Evolutionary conservation across 2,888 invertebrate species (phyloP), one percentile per base, ranked within the genome.

Genomic region (Tolmerus cingulatus): DNA sequence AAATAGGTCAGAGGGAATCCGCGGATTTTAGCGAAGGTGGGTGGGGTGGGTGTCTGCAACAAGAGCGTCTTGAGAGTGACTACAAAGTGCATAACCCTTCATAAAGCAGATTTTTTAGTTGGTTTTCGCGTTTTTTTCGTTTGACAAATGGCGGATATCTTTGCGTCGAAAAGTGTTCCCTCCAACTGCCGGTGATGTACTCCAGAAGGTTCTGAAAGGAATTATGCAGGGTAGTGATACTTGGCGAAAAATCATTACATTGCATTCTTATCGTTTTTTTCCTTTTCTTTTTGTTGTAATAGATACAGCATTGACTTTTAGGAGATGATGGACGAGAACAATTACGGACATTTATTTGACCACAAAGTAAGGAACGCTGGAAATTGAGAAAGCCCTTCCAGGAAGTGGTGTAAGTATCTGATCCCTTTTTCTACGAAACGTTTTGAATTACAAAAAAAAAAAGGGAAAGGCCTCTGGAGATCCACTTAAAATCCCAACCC

Each of bases 291-390:
- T n/a, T n/a, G n/a, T n/a, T 9, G 12, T 66, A 37, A n/a, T 23
- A 30, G 30, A 30, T 30, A 84, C 66, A 66, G 40, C 82, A 84
- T 40, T 84, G 66, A 84, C 82, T 84, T 23, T 23, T 66, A 40
- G 37, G 40, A 84, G 57, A 84, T 57, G 82, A 84, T 66, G 82
- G 40, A 84, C 34, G 51, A 84, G 19, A 84, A 84, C 66, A 84
- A 84, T 84, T 84, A 66, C 66, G 66, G 66, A 84, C 66, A 84
- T 84, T 84, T 84, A 66, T 84, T 66, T 84, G 66, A 19, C 37
- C 66, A 84, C 37, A 66, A 66, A 66, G 66, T 66, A 23, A 66
- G 12, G 66, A 66, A 66, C 27, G 66, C 9, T 57, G 3, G 27
- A 27, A 66, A 66, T 66, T 66, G 66, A 66, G 66, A 66, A 66